Evolutionary conservation across 2,888 invertebrate genomes (phyloP).

Genomic region (Copidosoma aretas): DNA sequence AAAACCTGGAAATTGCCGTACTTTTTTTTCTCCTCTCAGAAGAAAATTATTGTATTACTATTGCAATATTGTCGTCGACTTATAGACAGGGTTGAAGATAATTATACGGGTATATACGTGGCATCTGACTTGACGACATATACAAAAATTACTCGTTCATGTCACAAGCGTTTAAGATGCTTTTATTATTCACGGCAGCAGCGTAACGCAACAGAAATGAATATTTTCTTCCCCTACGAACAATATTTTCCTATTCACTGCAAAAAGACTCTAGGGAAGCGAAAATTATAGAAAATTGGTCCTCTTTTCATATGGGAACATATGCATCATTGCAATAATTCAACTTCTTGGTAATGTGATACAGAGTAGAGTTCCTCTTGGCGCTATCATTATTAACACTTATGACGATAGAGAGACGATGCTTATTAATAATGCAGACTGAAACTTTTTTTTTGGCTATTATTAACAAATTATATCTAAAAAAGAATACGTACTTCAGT

Average conservation of each 20-base stretch:
- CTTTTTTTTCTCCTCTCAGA: too few relatives aligned
- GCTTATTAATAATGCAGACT: constrained; percentile 4
- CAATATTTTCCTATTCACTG: constrained; percentile 12
- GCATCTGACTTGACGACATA: too few relatives aligned
- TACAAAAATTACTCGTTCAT: too few relatives aligned
- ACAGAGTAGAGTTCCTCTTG: background rate
- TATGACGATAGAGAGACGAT: constrained; percentile 5
- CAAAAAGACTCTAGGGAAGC: background rate
- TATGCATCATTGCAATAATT: constrained; percentile 23
- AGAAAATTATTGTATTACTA: too few relatives aligned
- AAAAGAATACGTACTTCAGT: constrained; percentile 2
- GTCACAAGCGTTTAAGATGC: too few relatives aligned
- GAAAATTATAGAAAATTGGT: constrained; percentile 8
- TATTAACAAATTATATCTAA: constrained; percentile 1
- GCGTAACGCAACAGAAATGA: too few relatives aligned
- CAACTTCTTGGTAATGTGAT: constrained; percentile 19
- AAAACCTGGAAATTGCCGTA: too few relatives aligned
- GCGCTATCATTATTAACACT: background rate
- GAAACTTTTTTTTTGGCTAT: constrained; percentile 6
- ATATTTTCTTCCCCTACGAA: background rate
- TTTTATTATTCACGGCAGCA: too few relatives aligned
- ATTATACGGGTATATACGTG: too few relatives aligned
- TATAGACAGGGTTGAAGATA: too few relatives aligned
- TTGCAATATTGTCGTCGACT: too few relatives aligned
- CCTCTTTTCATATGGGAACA: background rate